These are phyloP conservation scores for Scomberomorus guttatus DNA, from an alignment of 2,797 vertebrate genomes.

Conservation along the genomic window DNA sequence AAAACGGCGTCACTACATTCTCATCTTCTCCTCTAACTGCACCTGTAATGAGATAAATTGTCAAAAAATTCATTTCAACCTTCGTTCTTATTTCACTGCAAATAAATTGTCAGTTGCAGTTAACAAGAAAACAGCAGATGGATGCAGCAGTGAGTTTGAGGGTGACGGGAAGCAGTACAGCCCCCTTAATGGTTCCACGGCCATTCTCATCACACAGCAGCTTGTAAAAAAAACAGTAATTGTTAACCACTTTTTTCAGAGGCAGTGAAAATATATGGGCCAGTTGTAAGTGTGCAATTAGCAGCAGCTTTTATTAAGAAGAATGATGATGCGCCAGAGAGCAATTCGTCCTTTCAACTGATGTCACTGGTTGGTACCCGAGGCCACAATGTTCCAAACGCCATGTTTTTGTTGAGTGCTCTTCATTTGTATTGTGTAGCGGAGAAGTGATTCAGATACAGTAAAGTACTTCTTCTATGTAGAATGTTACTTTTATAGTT, in stretches of 20 bases:
- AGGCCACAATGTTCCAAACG: conserved; percentile 1
- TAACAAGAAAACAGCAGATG: conserved; percentile 40
- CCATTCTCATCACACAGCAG: conserved; percentile 26
- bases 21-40: neutral
- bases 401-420: neutral
- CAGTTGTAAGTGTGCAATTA: conserved; percentile 37
- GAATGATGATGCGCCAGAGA: conserved; percentile 8
- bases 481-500: neutral
- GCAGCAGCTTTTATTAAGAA: conserved; percentile 48
- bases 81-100: conserved; percentile 15
- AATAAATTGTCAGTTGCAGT: conserved; percentile 39
- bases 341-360: conserved; percentile 3
- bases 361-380: neutral
- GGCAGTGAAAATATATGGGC: conserved; percentile 25
- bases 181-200: conserved; percentile 55
- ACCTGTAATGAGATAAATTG: conserved; percentile 3
- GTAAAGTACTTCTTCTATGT: neutral
- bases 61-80: conserved; percentile 16
- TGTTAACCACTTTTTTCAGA: conserved; percentile 33
- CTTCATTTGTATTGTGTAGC: neutral
- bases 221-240: conserved; percentile 49
- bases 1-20: neutral
- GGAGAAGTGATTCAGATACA: conserved; percentile 10
- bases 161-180: conserved; percentile 50
- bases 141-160: conserved; percentile 4